phyloP scores from a whole-genome alignment of 2,888 invertebrate genomes.

The Lepidonotus clava region DNA sequence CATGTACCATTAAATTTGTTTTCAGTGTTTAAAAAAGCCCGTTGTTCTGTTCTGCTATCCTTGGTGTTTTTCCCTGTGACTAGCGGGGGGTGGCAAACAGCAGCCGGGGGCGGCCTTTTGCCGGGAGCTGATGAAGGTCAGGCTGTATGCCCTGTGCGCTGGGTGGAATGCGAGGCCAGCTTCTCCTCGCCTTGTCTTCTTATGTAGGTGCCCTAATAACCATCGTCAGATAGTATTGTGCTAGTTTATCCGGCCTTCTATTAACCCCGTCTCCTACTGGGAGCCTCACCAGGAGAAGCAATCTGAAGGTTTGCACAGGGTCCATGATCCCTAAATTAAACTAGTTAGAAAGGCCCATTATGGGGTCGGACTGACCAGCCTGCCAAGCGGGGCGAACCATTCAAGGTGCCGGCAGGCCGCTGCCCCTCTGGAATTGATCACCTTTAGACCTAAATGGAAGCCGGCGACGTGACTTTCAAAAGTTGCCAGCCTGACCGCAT shows the following conservation, averaged over 20 bases:
- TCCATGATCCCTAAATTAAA: slow-evolving; percentile 23
- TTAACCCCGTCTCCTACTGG: not conserved
- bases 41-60: too few relatives aligned
- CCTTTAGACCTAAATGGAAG: slow-evolving; percentile 4
- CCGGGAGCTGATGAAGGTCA: too few relatives aligned
- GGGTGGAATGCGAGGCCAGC: too few relatives aligned
- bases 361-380: not conserved
- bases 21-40: too few relatives aligned
- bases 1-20: too few relatives aligned
- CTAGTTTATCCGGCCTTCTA: not conserved
- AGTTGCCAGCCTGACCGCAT: not conserved
- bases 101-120: too few relatives aligned
- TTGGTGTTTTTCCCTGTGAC: too few relatives aligned
- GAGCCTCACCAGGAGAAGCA: not conserved
- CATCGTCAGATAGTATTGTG: slow-evolving; percentile 20
- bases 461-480: not conserved
- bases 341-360: slow-evolving; percentile 17
- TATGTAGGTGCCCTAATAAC: not conserved
- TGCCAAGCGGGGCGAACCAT: not conserved
- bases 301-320: not conserved
- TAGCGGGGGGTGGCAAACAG: too few relatives aligned
- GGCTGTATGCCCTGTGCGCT: too few relatives aligned
- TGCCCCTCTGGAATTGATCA: not conserved
- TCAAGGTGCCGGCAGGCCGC: not conserved
- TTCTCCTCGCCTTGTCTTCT: not conserved